These are phyloP conservation scores for Lepus timidus DNA, from an alignment of 2,113 vertebrate species.

Conservation along the genomic window DNA sequence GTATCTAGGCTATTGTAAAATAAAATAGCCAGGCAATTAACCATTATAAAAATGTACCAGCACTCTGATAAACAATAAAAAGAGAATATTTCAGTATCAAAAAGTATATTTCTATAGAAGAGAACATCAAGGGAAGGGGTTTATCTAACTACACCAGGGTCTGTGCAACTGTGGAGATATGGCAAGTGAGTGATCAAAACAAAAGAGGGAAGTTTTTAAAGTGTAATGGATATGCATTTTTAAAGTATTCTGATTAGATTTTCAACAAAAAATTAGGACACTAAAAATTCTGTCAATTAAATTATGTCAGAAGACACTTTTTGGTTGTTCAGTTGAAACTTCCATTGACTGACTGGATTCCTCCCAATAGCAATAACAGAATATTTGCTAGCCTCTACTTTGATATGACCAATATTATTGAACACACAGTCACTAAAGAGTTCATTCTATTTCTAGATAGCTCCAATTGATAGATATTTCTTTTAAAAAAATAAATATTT, in stretches of 20 bases:
- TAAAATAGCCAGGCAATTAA: slow-evolving; percentile 54
- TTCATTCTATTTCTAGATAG: background rate
- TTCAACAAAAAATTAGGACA: background rate
- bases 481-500: too few species aligned
- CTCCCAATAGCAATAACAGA: background rate
- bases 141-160: background rate
- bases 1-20: slow-evolving; percentile 59
- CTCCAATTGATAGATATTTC: background rate
- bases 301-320: background rate
- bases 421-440: background rate
- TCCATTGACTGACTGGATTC: background rate
- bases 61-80: background rate
- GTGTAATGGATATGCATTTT: background rate
- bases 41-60: background rate
- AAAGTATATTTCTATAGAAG: background rate
- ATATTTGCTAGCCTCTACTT: background rate
- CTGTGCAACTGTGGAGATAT: background rate
- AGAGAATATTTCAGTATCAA: background rate
- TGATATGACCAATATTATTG: background rate
- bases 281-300: background rate
- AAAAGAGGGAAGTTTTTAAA: background rate
- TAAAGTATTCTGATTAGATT: slow-evolving; percentile 54
- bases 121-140: background rate
- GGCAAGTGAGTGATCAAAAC: background rate
- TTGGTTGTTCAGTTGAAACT: background rate